Evolutionary conservation across 2,113 vertebrate genomes (phyloP).

Genomic region (Artemisiospiza belli): DNA sequence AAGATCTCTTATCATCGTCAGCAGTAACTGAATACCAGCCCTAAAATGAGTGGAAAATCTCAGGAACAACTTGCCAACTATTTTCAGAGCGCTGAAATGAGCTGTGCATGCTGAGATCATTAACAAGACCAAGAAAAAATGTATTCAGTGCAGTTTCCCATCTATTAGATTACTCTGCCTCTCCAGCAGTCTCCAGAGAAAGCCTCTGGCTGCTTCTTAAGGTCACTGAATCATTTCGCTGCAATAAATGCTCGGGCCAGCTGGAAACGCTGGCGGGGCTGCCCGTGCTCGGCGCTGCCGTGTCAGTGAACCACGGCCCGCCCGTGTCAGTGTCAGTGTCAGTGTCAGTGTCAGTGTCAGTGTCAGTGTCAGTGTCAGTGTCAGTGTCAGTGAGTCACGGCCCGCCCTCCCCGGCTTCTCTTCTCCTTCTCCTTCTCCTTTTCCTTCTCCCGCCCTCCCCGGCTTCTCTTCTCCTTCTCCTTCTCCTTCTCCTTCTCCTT

Average conservation of each 20-base stretch:
- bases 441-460: too few species aligned
- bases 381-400: neutral
- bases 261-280: conserved; percentile 3
- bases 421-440: too few species aligned
- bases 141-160: neutral
- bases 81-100: neutral
- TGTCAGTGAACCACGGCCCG: neutral
- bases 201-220: conserved; percentile 33
- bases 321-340: too few species aligned
- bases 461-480: too few species aligned
- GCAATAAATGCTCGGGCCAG: neutral
- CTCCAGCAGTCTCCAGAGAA: neutral
- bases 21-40: neutral
- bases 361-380: too few species aligned
- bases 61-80: neutral
- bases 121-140: neutral
- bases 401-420: neutral
- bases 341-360: too few species aligned
- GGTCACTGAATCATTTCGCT: conserved; percentile 31
- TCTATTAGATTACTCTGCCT: neutral
- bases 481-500: neutral
- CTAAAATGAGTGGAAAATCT: neutral
- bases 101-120: neutral
- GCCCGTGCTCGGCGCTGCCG: fast-evolving
- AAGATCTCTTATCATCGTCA: neutral